Base-by-base conservation (phyloP, 1,140 invertebrate genomes). In the Solenopsis fugax region DNA sequence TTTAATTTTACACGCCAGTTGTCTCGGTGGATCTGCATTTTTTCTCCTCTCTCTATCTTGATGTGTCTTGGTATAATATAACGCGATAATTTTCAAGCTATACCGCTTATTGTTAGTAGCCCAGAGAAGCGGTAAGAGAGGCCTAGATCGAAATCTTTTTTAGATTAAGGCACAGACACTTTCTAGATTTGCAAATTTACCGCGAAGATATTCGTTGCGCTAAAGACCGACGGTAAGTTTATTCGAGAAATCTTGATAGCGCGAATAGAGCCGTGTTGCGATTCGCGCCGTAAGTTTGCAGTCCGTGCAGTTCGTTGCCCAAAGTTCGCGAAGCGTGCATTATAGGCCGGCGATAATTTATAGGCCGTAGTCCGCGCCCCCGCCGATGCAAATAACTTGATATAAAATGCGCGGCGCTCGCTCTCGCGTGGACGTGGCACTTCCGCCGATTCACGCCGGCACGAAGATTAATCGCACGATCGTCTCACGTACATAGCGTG, bases 401-500 rank as follows among this genome's bases (percentile, higher is more conserved):
- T 90, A 90, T 90, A 90, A 90, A 90, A 90, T 90, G 89, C 89
- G 65, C 52, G 21, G 45, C 41, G 88, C 34, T 73, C 37, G 85
- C 21, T 86, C 84, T 85, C 56, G 88, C 69, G 75, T 85, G 86
- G 88, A 90, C 89, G 89, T 90, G 89, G 86, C 89, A 90, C 86
- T 90, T 90, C 88, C 89, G 89, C 56, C 86, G 89, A 90, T 90
- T 90, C 89, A 90, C 80, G 86, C 73, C 75, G 78, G 29, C 75
- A 34, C 80, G 86, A 88, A 90, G 89, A 90, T 90, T 88, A 90
- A 90, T 90, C 89, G 89, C 41, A 52, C 75, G 85, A 89, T 87
- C 88, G 48, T 71, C 73, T 69, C 65, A 77, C 73, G 52, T 85
- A 81, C 65, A 21, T 41, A 41, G 78, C 86, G 88, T 85, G 88